Evolutionary conservation across 1,140 invertebrate genomes (phyloP), one percentile per base, ranked within the genome.

Genomic region (Tenebrio molitor): DNA sequence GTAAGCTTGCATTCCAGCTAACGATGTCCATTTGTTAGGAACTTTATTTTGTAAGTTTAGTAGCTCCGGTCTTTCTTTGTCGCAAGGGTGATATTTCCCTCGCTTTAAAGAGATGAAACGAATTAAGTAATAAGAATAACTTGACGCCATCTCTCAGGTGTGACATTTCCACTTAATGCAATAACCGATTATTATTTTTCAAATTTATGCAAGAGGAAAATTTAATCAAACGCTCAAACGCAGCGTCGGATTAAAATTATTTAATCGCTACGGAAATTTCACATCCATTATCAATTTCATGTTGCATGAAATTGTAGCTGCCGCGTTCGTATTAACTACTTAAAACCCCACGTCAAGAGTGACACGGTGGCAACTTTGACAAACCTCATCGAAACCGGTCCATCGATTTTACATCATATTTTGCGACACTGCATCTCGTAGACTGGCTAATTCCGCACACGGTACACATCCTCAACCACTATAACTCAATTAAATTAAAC

Each of bases 1-100:
- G 64, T 66, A 66, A 66, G 42, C 64, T 66, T 66, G 64, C 64
- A 66, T 66, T 66, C 64, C 64, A 44, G 64, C 64, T 66, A 66
- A 66, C 64, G 64, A 66, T 66, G 64, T 66, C 64, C 64, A 66
- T 66, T 66, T 66, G 64, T 66, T 66, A 66, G 64, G 36, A 66
- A 66, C 64, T 66, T 66, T 66, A 66, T 66, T 66, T 66, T 42
- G 42, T 44, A 66, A 66, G 64, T 66, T 66, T 66, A 66, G 36
- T 42, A 66, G 64, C 64, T 66, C 36, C 34, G 42, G 42, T 44
- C 64, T 66, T 44, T 66, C 42, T 65, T 66, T 29, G 36, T 66
- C 34, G 64, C 64, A 14, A 66, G 25, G 64, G 39, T 44, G 25
- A 42, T 66, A 66, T 42, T 58, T 58, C 50, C 50, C 23, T 8